These are phyloP conservation scores for Melierax canorus DNA, from an alignment of 2,113 vertebrate genomes.

Conservation along the genomic window DNA sequence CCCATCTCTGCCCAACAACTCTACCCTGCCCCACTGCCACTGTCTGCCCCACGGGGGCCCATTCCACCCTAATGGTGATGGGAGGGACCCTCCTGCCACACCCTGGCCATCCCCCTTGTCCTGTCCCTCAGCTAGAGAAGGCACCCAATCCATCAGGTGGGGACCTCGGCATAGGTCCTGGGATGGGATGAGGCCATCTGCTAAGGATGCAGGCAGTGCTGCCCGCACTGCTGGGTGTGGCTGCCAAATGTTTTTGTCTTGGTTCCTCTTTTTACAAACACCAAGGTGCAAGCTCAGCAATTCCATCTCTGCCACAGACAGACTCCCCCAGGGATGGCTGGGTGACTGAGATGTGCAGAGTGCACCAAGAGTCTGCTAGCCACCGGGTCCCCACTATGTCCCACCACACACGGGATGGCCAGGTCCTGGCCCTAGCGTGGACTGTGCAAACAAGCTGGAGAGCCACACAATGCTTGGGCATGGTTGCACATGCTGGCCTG, in stretches of 20 bases:
- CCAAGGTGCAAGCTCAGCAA: slow-evolving; percentile 4
- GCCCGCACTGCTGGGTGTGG: background rate
- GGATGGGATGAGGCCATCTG: background rate
- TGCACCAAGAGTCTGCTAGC: rapidly evolving
- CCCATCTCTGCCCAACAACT: background rate
- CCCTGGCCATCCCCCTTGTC: rapidly evolving
- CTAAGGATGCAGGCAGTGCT: background rate
- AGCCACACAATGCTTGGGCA: rapidly evolving
- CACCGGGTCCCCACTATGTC: rapidly evolving
- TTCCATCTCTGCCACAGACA: background rate
- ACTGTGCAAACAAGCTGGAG: background rate
- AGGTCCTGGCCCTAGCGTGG: background rate
- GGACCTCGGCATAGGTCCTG: background rate
- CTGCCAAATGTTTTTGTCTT: background rate
- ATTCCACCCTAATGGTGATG: background rate
- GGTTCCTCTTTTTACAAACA: slow-evolving; percentile 21
- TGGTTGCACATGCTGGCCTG: rapidly evolving
- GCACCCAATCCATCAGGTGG: rapidly evolving
- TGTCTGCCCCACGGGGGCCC: background rate
- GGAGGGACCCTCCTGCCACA: background rate
- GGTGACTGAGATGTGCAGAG: background rate
- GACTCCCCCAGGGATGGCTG: background rate
- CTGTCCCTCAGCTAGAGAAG: background rate
- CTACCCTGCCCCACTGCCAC: background rate
- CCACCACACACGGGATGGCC: rapidly evolving